Percentiles rank a stretch among this genome's conserved stretches.
These are phyloP conservation scores for Liodrosophila aerea DNA, from an alignment of 2,888 invertebrate genomes.

Conservation along the genomic window DNA sequence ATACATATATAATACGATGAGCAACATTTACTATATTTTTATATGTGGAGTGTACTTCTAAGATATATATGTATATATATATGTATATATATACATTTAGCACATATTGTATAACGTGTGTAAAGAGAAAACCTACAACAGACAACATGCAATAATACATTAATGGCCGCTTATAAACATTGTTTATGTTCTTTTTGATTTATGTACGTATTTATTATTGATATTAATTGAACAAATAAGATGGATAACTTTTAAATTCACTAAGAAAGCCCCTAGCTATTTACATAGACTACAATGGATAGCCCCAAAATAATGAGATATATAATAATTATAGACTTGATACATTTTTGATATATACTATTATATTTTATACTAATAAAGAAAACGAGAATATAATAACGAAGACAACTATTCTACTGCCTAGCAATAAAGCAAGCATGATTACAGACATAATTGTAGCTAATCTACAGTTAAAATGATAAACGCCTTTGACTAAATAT, in stretches of 20 bases:
- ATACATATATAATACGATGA: constrained; percentile 25
- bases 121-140: constrained; percentile 26
- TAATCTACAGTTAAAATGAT: constrained; percentile 6
- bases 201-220: constrained; percentile 58
- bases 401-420: too few relatives aligned
- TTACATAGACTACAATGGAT: constrained; percentile 35
- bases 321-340: constrained; percentile 75
- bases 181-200: constrained; percentile 50
- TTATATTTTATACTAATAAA: constrained; percentile 74
- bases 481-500: constrained; percentile 1
- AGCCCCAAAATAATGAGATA: constrained; percentile 65
- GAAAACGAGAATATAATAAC: constrained; percentile 46
- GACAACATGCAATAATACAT: constrained; percentile 51
- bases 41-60: constrained; percentile 72
- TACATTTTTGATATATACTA: constrained; percentile 68
- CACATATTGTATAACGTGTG: constrained; percentile 57
- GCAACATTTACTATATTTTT: constrained; percentile 69
- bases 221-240: constrained; percentile 36
- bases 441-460: too few relatives aligned
- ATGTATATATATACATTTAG: constrained; percentile 60
- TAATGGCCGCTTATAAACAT: constrained; percentile 40
- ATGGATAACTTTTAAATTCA: constrained; percentile 38
- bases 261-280: constrained; percentile 12
- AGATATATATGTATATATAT: constrained; percentile 52
- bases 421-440: too few relatives aligned